Evolutionary conservation across 2,113 vertebrate genomes (phyloP), one percentile per base, ranked within the genome.

Genomic region (Halcyon malimbica): DNA sequence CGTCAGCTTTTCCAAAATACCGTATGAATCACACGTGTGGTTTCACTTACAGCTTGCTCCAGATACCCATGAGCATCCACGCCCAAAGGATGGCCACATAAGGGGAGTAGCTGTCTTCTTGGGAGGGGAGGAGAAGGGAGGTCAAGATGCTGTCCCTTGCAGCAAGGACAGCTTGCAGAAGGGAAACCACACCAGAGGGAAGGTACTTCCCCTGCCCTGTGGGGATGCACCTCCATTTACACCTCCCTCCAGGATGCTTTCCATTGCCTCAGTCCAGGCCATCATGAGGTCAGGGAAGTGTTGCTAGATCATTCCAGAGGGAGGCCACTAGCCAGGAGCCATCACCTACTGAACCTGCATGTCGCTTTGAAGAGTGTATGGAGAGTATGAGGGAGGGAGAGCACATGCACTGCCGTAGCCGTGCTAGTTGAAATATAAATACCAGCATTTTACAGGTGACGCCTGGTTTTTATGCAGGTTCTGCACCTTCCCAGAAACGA

Each of bases 11-110:
- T 73, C 42, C 71, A 48, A 37, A 69, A 33, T 11, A 35, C 13
- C 18, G 16, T 19, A 2, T 33, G 48, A 83, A 25, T 80, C 35
- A 56, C 5, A 7, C 0, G 1, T 1, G 0, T 28, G 13, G 5
- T 13, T 93, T 87, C 53, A 50, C 88, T 84, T 83, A 60, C 3
- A 2, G 8, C 31, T 70, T 91, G 62, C 35, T 91, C 33, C 56
- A 28, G 62, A 70, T 48, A 23, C 23, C 11, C 20, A 2, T 9
- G 10, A 92, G 39, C 33, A 74, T 53, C n/a, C 26, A 12, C 31
- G 26, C 7, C 29, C 3, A 2, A 62, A 70, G 69, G 25, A 15
- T 8, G 28, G 82, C 31, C 50, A 18, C 39, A 1, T 29, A 59
- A 54, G 9, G n/a, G 35, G n/a, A 77, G 50, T 33, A 81, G 76